These are phyloP conservation scores for Stictocephala bisonia DNA, from an alignment of 2,888 invertebrate genomes.

Conservation along the genomic window DNA sequence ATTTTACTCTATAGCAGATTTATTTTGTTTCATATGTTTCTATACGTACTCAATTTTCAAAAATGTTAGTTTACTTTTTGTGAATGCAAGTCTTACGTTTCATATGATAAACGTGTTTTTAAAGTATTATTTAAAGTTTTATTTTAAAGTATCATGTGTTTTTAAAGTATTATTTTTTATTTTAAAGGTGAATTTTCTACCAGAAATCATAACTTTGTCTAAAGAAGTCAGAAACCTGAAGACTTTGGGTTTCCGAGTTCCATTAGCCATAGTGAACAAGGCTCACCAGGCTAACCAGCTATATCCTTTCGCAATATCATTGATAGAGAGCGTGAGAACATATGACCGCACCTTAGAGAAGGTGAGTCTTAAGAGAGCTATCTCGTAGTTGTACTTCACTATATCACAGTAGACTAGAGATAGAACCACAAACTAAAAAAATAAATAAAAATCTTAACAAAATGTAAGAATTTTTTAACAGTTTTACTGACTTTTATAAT, in stretches of 20 bases:
- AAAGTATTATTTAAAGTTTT: not conserved
- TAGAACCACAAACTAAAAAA: no score
- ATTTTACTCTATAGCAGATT: no score
- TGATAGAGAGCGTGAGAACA: constrained; percentile 96
- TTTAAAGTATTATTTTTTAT: not conserved
- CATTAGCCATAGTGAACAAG: constrained; percentile 97
- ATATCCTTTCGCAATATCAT: constrained; percentile 98
- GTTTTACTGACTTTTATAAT: no score
- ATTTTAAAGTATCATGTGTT: no score
- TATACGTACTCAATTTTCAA: no score
- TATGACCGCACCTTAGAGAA: constrained; percentile 98
- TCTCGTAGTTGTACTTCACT: not conserved
- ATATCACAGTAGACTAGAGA: not conserved
- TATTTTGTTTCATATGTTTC: no score
- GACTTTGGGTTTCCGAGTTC: constrained; percentile 82
- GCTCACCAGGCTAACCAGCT: constrained; percentile 99
- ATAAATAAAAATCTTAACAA: no score
- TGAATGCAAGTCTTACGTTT: no score
- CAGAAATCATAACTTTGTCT: constrained; percentile 97
- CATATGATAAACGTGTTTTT: no score
- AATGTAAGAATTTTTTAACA: no score
- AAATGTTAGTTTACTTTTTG: no score
- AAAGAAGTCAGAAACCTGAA: constrained; percentile 86
- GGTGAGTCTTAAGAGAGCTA: constrained; percentile 69
- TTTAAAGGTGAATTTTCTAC: constrained; percentile 86